Percentiles rank a stretch among this genome's conserved stretches.
phyloP scores from a whole-genome alignment of 2,797 vertebrate species.

The Notamacropus eugenii region DNA sequence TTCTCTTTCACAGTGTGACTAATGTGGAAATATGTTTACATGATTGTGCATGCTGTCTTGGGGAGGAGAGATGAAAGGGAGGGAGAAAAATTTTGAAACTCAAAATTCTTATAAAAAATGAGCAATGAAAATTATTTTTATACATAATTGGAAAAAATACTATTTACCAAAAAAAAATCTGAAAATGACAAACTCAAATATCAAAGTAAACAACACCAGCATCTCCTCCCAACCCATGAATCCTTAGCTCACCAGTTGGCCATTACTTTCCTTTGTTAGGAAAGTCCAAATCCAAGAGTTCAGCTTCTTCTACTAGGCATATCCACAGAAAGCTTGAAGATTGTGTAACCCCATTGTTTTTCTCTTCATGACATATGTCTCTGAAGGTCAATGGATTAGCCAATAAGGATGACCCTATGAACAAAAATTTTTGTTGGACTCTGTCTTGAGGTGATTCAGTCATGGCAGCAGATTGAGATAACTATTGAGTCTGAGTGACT shows the following conservation, averaged over 20 bases:
- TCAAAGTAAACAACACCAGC: not conserved
- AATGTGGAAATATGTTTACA: no score
- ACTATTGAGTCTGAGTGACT: not conserved
- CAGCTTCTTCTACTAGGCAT: not conserved
- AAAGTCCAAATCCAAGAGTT: not conserved
- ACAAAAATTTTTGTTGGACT: not conserved
- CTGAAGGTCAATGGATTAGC: not conserved
- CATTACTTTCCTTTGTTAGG: not conserved
- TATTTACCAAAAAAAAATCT: not conserved
- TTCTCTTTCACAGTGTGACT: no score
- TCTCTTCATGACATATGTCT: not conserved
- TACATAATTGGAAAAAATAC: no score
- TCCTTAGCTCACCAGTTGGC: not conserved
- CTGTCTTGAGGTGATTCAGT: not conserved
- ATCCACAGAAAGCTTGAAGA: not conserved
- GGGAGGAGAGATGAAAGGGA: no score
- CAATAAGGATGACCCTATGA: not conserved
- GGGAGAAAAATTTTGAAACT: no score
- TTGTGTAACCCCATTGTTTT: not conserved
- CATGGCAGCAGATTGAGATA: not conserved
- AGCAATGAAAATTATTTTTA: no score
- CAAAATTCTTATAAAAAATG: no score
- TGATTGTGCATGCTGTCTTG: no score
- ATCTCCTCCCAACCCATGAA: not conserved
- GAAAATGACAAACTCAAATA: not conserved